A percentile compares a stretch with the other conserved stretches of the same genome.
Evolutionary conservation across 2,113 vertebrate species (phyloP).

Genomic region (Nyctereutes procyonoides): DNA sequence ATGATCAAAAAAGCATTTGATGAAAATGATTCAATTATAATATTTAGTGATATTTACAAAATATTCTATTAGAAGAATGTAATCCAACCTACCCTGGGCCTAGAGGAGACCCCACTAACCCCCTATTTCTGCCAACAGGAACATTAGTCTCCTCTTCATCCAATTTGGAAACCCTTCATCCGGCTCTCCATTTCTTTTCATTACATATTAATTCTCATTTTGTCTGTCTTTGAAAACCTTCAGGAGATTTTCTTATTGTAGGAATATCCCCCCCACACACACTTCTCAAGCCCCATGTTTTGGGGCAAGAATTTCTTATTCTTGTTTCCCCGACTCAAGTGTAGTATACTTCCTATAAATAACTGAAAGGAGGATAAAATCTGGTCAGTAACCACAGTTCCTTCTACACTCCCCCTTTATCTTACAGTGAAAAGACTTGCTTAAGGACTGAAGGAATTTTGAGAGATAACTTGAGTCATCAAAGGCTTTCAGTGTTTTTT

Average conservation of each 20-base stretch:
- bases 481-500: slow-evolving; percentile 7
- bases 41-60: not conserved
- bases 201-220: slow-evolving; percentile 1
- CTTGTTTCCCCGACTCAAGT: not conserved
- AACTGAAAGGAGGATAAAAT: not conserved
- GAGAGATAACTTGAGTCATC: not conserved
- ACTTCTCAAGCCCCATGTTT: not conserved
- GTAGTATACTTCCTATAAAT: not conserved
- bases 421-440: not conserved
- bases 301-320: not conserved
- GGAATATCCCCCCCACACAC: not conserved
- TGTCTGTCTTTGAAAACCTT: not conserved
- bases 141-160: not conserved
- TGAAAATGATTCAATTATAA: not conserved
- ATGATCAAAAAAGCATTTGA: not conserved
- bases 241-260: not conserved
- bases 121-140: not conserved
- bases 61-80: slow-evolving; percentile 15
- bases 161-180: not conserved
- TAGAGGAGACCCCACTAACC: not conserved
- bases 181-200: not conserved
- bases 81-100: not conserved
- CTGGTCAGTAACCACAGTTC: not conserved
- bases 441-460: not conserved
- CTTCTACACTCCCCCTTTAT: not conserved